Conservation (phyloP, 1,140 invertebrate genomes). For the Neuroterus valhalla region DNA sequence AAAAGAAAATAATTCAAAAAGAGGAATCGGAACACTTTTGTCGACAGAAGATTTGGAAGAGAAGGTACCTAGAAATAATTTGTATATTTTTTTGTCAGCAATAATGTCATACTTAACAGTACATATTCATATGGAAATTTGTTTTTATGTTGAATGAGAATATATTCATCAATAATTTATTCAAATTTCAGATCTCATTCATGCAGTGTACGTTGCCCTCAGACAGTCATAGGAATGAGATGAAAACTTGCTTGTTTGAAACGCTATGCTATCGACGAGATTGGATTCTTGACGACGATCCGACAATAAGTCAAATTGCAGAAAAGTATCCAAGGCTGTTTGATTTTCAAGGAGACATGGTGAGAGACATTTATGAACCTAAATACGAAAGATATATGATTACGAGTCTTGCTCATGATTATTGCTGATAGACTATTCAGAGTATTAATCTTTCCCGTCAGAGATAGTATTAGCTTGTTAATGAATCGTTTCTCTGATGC, state of each 20-base stretch:
- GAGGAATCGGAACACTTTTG: background rate
- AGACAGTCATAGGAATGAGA: background rate
- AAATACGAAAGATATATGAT: no score
- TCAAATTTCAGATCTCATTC: background rate
- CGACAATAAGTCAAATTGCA: background rate
- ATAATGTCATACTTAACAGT: background rate
- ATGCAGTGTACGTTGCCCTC: conserved; percentile 2
- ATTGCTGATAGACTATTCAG: no score
- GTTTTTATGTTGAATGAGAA: no score
- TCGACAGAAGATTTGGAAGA: background rate
- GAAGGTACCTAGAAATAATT: background rate
- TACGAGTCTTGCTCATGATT: no score
- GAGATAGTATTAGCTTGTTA: no score
- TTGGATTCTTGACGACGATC: background rate
- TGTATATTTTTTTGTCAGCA: background rate
- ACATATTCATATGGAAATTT: no score
- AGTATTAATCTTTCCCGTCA: no score
- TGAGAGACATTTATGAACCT: background rate
- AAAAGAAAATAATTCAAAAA: background rate
- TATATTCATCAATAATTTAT: background rate
- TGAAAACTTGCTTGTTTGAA: background rate
- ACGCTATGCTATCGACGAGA: background rate
- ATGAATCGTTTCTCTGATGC: no score
- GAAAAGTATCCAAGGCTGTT: conserved; percentile 1
- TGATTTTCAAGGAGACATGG: conserved; percentile 1